Base-by-base conservation (phyloP, 64 coral and sea anemone species). In the Pocillopora verrucosa region DNA sequence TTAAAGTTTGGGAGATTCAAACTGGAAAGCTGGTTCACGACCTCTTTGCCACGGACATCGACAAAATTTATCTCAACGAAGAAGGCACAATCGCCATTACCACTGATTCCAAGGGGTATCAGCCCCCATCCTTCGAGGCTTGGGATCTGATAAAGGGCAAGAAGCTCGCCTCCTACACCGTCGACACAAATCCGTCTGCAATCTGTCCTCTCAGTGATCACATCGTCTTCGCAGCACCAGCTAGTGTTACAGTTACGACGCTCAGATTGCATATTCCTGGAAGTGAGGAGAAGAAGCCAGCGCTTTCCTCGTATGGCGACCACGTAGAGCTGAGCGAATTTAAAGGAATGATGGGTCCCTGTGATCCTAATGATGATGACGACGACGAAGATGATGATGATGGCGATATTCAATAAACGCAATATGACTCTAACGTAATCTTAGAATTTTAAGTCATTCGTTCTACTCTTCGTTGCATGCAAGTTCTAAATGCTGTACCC, bases 351-450 rank as follows among this genome's bases (percentile, higher is more conserved):
- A 3, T 13, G 82, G 82, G 70, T 57, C 38, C 82, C 16, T 85
- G 82, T 85, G 63, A 85, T 70, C 37, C 82, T 92, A 76, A 86
- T 30, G 90, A 92, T 45, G 38, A 16, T 36, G 90, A 92, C 61
- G 60, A 92, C 6, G 90, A 92, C 73, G 13, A 51, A 22, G 90
- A 92, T 61, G 90, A 92, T 75, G 90, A 92, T 79, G 81, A 78
- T 6, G 60, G 76, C 11, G 75, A 86, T 10, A 86, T 65, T 61
- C 80, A 36, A 9, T 68, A 83, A 36, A 20, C 6, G 6, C 16
- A 37, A 5, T 19, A 2, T 34, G 17, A 41, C 1, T 83, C 34
- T 68, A 17, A n/a, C 67, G 67, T 51, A 51, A 51, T 51, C 67
- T 25, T 24, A 6, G 22, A 25, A 25, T 56, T 25, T 16, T 34